Evolutionary conservation across 2,888 invertebrate genomes (phyloP).

Genomic region (Xestia sexstrigata): DNA sequence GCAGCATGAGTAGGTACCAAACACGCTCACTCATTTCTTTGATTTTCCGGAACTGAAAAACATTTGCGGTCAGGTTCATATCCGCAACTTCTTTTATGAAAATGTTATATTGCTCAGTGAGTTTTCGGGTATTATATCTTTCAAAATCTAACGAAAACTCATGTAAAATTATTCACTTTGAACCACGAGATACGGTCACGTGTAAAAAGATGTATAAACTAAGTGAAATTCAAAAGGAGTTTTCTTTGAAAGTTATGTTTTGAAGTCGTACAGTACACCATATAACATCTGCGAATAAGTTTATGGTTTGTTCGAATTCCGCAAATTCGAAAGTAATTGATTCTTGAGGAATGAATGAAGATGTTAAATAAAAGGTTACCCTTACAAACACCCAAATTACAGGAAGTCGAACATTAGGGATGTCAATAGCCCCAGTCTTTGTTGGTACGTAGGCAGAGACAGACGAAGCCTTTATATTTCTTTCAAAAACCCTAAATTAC

Average conservation of each 20-base stretch:
- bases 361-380: not conserved
- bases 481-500: slow-evolving; percentile 42
- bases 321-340: not conserved
- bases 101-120: slow-evolving; percentile 36
- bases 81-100: slow-evolving; percentile 25
- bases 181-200: slow-evolving; percentile 10
- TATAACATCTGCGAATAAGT: not conserved
- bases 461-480: slow-evolving; percentile 34
- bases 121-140: slow-evolving; percentile 17
- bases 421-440: slow-evolving; percentile 16
- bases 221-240: not conserved
- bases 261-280: not conserved
- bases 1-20: slow-evolving; percentile 7
- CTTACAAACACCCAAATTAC: slow-evolving; percentile 20
- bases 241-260: not conserved
- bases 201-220: slow-evolving; percentile 1
- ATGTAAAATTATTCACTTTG: slow-evolving; percentile 13
- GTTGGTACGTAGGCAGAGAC: slow-evolving; percentile 20
- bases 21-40: slow-evolving; percentile 23
- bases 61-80: slow-evolving; percentile 16
- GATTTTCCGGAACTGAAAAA: slow-evolving; percentile 25
- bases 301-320: not conserved
- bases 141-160: slow-evolving; percentile 20
- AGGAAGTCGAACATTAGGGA: slow-evolving; percentile 22
- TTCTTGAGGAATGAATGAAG: not conserved